phyloP scores from a whole-genome alignment of 2,113 vertebrate genomes.

The Turnix velox region DNA sequence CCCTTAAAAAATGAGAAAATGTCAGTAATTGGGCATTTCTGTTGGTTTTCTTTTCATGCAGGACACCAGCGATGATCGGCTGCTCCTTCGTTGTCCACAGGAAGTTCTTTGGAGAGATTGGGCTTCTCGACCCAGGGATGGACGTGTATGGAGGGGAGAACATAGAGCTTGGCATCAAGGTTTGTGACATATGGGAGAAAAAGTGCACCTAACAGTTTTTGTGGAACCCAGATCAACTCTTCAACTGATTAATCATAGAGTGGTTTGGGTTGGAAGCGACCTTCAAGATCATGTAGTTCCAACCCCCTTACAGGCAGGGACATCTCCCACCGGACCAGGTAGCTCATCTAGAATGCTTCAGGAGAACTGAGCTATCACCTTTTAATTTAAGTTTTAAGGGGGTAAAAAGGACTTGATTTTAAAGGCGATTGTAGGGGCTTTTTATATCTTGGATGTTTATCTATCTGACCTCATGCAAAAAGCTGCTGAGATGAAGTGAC shows the following conservation, averaged over 20 bases:
- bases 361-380: neutral
- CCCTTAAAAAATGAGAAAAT: neutral
- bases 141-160: conserved; percentile 98
- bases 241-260: no score
- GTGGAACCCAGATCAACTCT: neutral
- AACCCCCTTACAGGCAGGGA: no score
- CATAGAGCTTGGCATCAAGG: conserved; percentile 97
- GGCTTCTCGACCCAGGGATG: conserved; percentile 95
- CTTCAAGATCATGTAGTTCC: no score
- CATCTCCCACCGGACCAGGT: no score
- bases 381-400: neutral
- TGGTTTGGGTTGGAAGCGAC: no score
- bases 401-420: neutral
- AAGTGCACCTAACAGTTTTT: neutral
- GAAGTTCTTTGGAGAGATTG: conserved; percentile 91
- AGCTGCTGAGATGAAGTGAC: neutral
- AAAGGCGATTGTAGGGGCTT: neutral
- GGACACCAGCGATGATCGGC: conserved; percentile 96
- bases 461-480: neutral
- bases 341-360: neutral
- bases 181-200: conserved; percentile 60
- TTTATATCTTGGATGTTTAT: neutral
- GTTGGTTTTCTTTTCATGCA: conserved; percentile 21
- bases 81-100: conserved; percentile 95
- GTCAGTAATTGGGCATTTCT: neutral